These are phyloP conservation scores for Botia kubotai DNA, from an alignment of 2,797 vertebrate species.

Conservation along the genomic window DNA sequence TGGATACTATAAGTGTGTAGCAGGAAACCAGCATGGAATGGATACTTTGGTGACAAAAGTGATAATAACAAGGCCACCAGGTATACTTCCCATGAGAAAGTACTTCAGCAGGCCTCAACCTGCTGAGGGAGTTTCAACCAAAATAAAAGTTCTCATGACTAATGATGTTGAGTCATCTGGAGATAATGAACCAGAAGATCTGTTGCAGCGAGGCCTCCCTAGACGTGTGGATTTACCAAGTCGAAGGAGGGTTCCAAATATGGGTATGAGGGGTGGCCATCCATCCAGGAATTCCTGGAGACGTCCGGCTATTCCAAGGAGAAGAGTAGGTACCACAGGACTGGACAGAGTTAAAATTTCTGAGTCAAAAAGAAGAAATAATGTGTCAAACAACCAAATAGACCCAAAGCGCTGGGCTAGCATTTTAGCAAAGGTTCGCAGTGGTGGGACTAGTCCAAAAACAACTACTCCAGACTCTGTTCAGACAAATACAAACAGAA, in stretches of 20 bases:
- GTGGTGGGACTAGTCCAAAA: slow-evolving; percentile 74
- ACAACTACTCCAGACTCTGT: slow-evolving; percentile 58
- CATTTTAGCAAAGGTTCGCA: slow-evolving; percentile 89
- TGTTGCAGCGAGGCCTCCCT: slow-evolving; percentile 39
- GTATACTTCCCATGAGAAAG: slow-evolving; percentile 69
- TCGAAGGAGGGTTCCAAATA: slow-evolving; percentile 56
- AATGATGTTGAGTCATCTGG: slow-evolving; percentile 83
- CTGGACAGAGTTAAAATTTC: slow-evolving; percentile 76
- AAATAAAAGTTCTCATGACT: slow-evolving; percentile 70
- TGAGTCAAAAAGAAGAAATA: slow-evolving; percentile 81
- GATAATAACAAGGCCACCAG: slow-evolving; percentile 73
- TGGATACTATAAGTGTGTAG: slow-evolving; percentile 90
- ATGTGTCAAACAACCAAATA: slow-evolving; percentile 85
- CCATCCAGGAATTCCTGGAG: slow-evolving; percentile 65
- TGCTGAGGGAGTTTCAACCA: slow-evolving; percentile 72
- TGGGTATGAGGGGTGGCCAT: slow-evolving; percentile 61
- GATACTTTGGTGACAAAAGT: slow-evolving; percentile 80
- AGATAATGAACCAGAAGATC: slow-evolving; percentile 47
- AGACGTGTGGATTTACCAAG: slow-evolving; percentile 59
- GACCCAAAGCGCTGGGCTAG: slow-evolving; percentile 90
- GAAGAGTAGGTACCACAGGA: slow-evolving; percentile 61
- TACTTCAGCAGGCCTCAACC: slow-evolving; percentile 73
- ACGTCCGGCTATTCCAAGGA: slow-evolving; percentile 66
- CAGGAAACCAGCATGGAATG: slow-evolving; percentile 83
- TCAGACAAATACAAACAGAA: slow-evolving; percentile 48